phyloP scores from a whole-genome alignment of 2,113 vertebrate genomes.

The Campylomormyrus tamandua region DNA sequence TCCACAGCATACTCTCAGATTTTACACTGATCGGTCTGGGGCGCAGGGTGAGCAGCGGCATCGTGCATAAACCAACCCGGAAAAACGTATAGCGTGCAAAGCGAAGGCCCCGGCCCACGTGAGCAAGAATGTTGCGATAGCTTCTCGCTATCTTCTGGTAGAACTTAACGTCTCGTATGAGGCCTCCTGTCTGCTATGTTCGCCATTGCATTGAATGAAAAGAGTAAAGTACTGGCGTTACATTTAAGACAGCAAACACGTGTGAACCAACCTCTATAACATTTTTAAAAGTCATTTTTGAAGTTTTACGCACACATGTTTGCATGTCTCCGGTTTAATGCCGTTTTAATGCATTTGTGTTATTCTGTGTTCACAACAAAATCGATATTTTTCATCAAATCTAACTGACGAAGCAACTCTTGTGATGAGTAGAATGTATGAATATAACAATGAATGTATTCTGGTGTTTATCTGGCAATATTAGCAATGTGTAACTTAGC shows the following conservation, averaged over 20 bases:
- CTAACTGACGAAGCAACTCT: neutral
- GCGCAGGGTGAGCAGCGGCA: neutral
- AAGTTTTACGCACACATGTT: neutral
- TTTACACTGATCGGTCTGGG: neutral
- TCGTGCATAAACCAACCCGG: neutral
- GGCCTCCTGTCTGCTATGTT: conserved; percentile 39
- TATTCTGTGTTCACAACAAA: neutral
- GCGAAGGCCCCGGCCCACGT: neutral
- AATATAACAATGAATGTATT: neutral
- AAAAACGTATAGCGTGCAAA: neutral
- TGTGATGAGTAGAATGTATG: neutral
- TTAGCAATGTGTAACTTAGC: neutral
- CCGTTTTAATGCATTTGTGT: neutral
- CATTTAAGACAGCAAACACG: conserved; percentile 35
- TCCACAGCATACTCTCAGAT: neutral
- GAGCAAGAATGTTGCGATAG: neutral
- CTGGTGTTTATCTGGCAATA: neutral
- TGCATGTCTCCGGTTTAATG: neutral
- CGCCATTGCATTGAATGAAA: conserved; percentile 64
- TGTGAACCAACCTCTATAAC: neutral
- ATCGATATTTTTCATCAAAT: neutral
- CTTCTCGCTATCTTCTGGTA: conserved; percentile 7
- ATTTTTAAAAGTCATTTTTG: neutral
- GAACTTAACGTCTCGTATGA: conserved; percentile 40
- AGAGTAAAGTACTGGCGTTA: conserved; percentile 71